Base-by-base conservation (phyloP, 2,113 vertebrate genomes). In the Gymnorhina tibicen region DNA sequence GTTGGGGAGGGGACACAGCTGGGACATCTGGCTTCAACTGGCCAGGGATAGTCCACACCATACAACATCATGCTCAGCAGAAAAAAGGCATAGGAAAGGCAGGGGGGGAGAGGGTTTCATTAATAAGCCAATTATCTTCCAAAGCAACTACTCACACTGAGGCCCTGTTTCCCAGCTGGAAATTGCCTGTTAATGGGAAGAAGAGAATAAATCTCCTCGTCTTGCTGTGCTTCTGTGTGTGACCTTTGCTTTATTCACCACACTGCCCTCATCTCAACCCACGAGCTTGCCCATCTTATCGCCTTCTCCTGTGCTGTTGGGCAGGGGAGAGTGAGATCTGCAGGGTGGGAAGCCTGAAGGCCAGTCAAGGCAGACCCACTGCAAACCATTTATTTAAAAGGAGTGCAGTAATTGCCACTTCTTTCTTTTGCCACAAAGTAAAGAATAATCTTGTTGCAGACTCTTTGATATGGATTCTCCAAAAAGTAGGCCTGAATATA, bases 31-130 rank as follows among this genome's bases (percentile, higher is more conserved):
- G 35, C 33, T 68, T 37, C 26, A 82, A 1, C 13, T 44, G 46
- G 28, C 23, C 7, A 16, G 13, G 16, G 7, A 30, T 16, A 49
- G 21, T 18, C 30, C 35, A 20, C 11, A 21, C 16, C 8, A 5
- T 5, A 18, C 1, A 7, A 33, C 24, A 73, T 6, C 28, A 22
- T n/a, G 9, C 4, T 41, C 26, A 56, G 33, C n/a, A 69, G 46
- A 22, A 60, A 60, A 74, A 74, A 55, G 6, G 20, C 11, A 26
- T 1, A 16, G 32, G 11, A 47, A 74, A 62, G 2, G 16, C 0
- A 1, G 0, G 0, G 14, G 14, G 7, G 2, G 3, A 13, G 41
- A 60, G 10, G 24, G 19, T 59, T 84, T 23, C 0, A 33, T 60
- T 77, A 84, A 26, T 37, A n/a, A 46, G 33, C 18, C 11, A 24